Evolutionary conservation across 2,797 vertebrate species (phyloP), one percentile per base, ranked within the genome.

Genomic region (Siniperca obscura): DNA sequence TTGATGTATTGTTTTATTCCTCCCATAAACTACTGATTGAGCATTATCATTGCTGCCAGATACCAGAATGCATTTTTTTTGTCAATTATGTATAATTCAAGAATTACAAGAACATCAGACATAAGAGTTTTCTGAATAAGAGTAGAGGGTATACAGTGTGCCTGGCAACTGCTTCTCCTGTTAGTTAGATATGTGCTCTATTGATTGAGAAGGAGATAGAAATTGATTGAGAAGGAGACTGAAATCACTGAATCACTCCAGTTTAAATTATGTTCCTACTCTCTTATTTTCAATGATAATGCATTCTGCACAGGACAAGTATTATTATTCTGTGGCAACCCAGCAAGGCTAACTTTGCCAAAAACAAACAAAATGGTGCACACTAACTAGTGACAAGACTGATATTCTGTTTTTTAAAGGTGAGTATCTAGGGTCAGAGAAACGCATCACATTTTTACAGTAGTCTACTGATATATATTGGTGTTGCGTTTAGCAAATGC

Each of bases 201-300:
- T 89, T 90, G 92, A 92, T 86, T 87, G 80, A 85, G 70, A 81
- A 56, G 69, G 61, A 87, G 87, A 90, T 91, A 90, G 87, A 73
- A 90, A 90, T 91, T 91, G 89, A 92, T 85, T 89, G 86, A 72
- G 76, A 81, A 21, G 36, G 59, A 71, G 76, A 59, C 66, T 68
- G 80, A 91, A 88, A 89, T 91, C 75, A 76, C 76, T 83, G 86
- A 86, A 78, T 89, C 78, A 81, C 76, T 89, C 73, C 66, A 79
- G 64, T 80, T 78, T 71, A 86, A 86, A 83, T 83, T 5, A 76
- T 75, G 65, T 62, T 9, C 62, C 64, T 61, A 1, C 56, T 57
- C 74, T 55, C 27, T 14, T 72, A 52, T 86, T 85, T 36, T 80
- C 74, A 76, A 2, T 61, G 61, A 65, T 67, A 61, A 88, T 81